A percentile compares a stretch with the other conserved stretches of the same genome.
Evolutionary conservation across 1,140 invertebrate genomes (phyloP).

Genomic region (Ceratina calcarata): DNA sequence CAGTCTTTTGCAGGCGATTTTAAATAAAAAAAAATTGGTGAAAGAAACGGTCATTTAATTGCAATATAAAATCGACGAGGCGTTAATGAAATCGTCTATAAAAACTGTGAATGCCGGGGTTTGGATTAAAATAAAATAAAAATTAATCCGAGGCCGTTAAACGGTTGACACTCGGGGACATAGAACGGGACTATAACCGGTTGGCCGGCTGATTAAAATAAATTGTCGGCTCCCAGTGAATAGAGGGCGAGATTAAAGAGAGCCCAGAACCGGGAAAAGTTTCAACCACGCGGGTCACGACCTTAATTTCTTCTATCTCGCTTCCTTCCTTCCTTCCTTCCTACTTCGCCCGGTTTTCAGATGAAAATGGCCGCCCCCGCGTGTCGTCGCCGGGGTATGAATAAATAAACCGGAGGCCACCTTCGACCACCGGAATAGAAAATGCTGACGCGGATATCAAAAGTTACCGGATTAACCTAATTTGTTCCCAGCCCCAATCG

Average conservation of each 20-base stretch:
- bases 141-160: constrained; percentile 13
- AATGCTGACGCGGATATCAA: too few relatives aligned
- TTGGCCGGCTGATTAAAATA: constrained; percentile 29
- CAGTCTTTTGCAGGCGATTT: too few relatives aligned
- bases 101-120: too few relatives aligned
- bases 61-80: too few relatives aligned
- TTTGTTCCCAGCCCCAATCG: too few relatives aligned
- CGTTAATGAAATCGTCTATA: too few relatives aligned
- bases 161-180: neutral
- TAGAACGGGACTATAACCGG: constrained; percentile 23
- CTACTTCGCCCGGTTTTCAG: constrained; percentile 41
- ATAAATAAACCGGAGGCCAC: constrained; percentile 48
- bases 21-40: too few relatives aligned
- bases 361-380: constrained; percentile 49
- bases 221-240: constrained; percentile 26
- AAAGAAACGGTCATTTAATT: too few relatives aligned
- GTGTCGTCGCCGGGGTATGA: constrained; percentile 50
- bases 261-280: constrained; percentile 46
- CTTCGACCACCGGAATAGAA: too few relatives aligned
- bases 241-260: constrained; percentile 21
- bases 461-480: too few relatives aligned
- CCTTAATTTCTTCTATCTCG: constrained; percentile 53
- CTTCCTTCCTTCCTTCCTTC: constrained; percentile 17
- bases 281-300: constrained; percentile 50
- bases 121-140: constrained; percentile 4